phyloP scores from a whole-genome alignment of 2,797 vertebrate genomes.

The Eptatretus atami region DNA sequence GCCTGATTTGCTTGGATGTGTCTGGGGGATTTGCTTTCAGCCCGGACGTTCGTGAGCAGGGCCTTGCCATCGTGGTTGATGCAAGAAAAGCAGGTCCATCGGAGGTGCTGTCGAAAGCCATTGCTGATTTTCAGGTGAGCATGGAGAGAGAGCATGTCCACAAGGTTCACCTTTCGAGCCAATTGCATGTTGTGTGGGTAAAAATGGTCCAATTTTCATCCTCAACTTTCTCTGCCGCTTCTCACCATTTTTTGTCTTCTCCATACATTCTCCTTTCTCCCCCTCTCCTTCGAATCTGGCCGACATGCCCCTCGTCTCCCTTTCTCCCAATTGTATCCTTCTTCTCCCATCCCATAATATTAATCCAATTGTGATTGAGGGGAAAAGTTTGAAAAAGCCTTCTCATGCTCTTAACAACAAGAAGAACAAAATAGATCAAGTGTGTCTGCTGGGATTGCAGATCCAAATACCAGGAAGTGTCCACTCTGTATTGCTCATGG shows the following conservation, averaged over 20 bases:
- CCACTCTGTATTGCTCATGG: slow-evolving; percentile 26
- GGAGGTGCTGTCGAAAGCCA: slow-evolving; percentile 24
- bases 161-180: background rate
- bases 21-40: slow-evolving; percentile 13
- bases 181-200: background rate
- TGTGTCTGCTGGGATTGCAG: slow-evolving; percentile 12
- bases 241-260: background rate
- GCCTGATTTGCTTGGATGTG: no score
- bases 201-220: background rate
- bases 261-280: background rate
- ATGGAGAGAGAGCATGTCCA: background rate
- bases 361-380: no score
- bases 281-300: background rate
- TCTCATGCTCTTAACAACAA: no score
- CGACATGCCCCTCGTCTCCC: background rate
- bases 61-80: slow-evolving; percentile 38
- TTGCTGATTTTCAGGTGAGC: slow-evolving; percentile 43
- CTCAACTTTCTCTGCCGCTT: background rate
- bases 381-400: no score
- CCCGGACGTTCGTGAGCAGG: slow-evolving; percentile 23
- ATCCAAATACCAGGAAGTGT: slow-evolving; percentile 21
- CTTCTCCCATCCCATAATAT: no score
- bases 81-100: slow-evolving; percentile 26
- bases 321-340: background rate
- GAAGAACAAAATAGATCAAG: no score